phyloP scores from a whole-genome alignment of 2,797 vertebrate genomes.

The Halcyon smyrnensis region DNA sequence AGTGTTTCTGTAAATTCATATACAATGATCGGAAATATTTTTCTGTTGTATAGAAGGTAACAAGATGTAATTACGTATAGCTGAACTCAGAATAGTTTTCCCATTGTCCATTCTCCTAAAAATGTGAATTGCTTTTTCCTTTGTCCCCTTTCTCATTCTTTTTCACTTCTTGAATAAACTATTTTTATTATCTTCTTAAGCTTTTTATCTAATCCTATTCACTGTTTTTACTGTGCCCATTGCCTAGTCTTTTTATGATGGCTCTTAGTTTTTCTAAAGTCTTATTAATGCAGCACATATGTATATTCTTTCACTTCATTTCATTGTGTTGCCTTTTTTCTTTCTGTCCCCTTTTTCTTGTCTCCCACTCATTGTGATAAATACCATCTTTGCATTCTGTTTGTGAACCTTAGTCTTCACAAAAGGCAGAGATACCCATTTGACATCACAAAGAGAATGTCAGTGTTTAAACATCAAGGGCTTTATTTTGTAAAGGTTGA shows the following conservation, averaged over 20 bases:
- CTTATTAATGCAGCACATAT: constrained; percentile 3
- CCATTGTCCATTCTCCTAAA: constrained; percentile 18
- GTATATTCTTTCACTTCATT: constrained; percentile 18
- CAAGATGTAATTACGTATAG: background rate
- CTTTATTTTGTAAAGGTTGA: constrained; percentile 6
- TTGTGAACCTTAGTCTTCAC: constrained; percentile 9
- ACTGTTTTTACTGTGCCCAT: constrained; percentile 13
- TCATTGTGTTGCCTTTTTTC: background rate
- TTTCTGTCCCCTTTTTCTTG: background rate
- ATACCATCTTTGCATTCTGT: constrained; percentile 51
- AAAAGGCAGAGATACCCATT: constrained; percentile 20
- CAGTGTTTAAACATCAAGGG: constrained; percentile 20
- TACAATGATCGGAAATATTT: background rate
- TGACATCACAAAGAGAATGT: constrained; percentile 31
- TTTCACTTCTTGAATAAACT: constrained; percentile 54
- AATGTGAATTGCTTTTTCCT: constrained; percentile 21
- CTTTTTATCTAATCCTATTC: constrained; percentile 53
- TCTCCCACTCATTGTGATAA: constrained; percentile 26
- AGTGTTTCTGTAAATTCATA: background rate
- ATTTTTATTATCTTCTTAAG: constrained; percentile 47
- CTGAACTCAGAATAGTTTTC: background rate
- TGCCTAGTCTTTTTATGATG: constrained; percentile 15
- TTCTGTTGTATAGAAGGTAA: background rate
- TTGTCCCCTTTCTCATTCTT: constrained; percentile 5
- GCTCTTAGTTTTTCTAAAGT: background rate